These are phyloP conservation scores for Leptopilina boulardi DNA, from an alignment of 1,140 invertebrate species.

Conservation along the genomic window DNA sequence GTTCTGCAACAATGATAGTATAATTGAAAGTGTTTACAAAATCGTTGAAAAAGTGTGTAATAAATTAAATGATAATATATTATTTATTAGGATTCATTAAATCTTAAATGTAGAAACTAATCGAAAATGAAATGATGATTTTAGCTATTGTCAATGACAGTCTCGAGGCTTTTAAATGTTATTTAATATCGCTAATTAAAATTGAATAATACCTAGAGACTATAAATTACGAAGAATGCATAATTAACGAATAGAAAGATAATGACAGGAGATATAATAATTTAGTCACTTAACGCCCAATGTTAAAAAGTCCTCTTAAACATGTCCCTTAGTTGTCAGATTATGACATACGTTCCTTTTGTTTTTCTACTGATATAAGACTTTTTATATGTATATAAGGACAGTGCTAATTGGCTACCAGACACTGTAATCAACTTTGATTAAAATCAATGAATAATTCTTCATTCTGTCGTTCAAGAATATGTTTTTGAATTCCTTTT, in stretches of 20 bases:
- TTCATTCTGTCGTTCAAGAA: background rate
- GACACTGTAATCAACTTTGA: constrained; percentile 3
- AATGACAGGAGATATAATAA: constrained; percentile 5
- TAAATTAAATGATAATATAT: background rate
- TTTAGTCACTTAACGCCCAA: background rate
- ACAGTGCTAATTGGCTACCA: constrained; percentile 25
- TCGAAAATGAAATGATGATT: background rate
- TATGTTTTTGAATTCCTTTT: constrained; percentile 13
- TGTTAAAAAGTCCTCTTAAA: constrained; percentile 15
- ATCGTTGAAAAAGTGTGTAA: too few species aligned
- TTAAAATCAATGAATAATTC: constrained; percentile 29
- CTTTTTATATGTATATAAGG: background rate
- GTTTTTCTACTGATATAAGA: constrained; percentile 23
- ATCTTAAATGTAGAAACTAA: background rate
- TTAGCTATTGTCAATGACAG: background rate
- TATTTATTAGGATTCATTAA: background rate
- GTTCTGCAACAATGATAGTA: too few species aligned
- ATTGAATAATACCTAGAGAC: background rate
- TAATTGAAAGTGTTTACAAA: too few species aligned
- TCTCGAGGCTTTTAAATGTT: background rate
- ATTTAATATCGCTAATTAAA: constrained; percentile 5
- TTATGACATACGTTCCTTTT: constrained; percentile 23
- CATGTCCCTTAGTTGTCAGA: constrained; percentile 16
- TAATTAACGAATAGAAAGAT: background rate
- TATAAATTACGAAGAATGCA: background rate